Evolutionary conservation across 2,797 vertebrate species (phyloP), one percentile per base, ranked within the genome.

Genomic region (Salmo trutta): DNA sequence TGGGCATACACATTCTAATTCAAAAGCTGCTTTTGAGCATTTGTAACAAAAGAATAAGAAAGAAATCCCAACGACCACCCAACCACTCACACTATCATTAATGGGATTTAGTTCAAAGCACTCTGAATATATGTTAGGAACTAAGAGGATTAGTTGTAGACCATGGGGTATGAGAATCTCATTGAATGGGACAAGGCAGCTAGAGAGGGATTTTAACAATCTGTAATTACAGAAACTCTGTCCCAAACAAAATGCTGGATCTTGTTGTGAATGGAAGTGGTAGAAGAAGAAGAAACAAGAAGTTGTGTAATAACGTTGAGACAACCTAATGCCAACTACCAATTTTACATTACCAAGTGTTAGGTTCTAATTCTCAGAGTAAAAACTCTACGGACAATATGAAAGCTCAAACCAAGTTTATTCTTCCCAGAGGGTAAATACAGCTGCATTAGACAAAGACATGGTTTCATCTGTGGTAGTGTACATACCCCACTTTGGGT

Each of bases 61-160:
- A 29, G 51, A 77, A 52, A n/a, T 31, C 16, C 56, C 8, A 73
- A 67, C 31, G 27, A 71, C 27, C 7, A 73, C 10, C 36, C 69
- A 71, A 41, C 19, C 71, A 53, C 76, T 64, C 17, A 27, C 27
- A 73, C 41, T 77, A n/a, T 33, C 70, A 53, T 66, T 77, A 72
- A 72, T 66, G 70, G 59, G 76, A 72, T 72, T 53, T 52, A 62
- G 19, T 70, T 71, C 19, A 41, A 71, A 59, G 67, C 77, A 71
- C 76, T 59, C 75, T 77, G 41, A 71, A 3, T 80, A 64, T 68
- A 73, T 76, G 64, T 77, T 83, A 69, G 65, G 64, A 68, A 66
- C 65, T 27, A 29, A n/a, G 5, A 51, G 62, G 69, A 80, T 66
- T 75, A 17, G 8, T 29, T 71, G 68, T 56, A 56, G 47, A 71